Base-by-base conservation (phyloP, 2,113 vertebrate genomes). In the Carlito syrichta region DNA sequence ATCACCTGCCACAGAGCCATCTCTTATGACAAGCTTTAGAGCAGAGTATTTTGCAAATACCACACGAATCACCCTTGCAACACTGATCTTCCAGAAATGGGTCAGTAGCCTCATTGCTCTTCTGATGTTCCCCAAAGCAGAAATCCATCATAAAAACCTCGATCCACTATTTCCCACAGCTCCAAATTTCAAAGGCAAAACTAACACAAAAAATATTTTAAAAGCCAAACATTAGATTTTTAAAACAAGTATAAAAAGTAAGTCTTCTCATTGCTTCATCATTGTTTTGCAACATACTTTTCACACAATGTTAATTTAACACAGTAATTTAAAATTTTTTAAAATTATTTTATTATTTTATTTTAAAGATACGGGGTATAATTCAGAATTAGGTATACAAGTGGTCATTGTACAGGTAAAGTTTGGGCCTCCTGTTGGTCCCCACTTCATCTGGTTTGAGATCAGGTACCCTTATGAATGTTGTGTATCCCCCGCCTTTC, bases 161-260 rank as follows among this genome's bases (percentile, higher is more conserved):
- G 43, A 50, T 4, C 45, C 2, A 78, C 3, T 32, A 68, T 66
- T 74, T 87, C 30, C 43, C 48, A 11, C 27, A 58, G 60, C 52
- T 87, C 60, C 2, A 23, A 82, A 96, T 74, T 81, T 85, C 87
- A 91, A 43, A 93, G 38, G 13, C 62, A 90, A 95, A 60, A 82
- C 13, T 30, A 96, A 45, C 20, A 76, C 20, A 83, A 81, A 60
- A 93, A 73, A 60, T 25, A 10, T 73, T 66, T 40, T 50, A 35
- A 5, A 74, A 90, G 54, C 25, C 73, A 90, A 90, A 52, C 2
- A 89, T 3, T 71, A 68, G n/a, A 88, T 48, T 52, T 91, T 48
- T 27, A 58, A 87, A 86, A 56, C 85, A 43, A 8, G n/a, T 12
- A 54, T 74, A 79, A 86, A 25, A 87, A 1, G 11, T 54, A 50